phyloP scores from a whole-genome alignment of 2,797 vertebrate genomes.

The Sebastes minor region DNA sequence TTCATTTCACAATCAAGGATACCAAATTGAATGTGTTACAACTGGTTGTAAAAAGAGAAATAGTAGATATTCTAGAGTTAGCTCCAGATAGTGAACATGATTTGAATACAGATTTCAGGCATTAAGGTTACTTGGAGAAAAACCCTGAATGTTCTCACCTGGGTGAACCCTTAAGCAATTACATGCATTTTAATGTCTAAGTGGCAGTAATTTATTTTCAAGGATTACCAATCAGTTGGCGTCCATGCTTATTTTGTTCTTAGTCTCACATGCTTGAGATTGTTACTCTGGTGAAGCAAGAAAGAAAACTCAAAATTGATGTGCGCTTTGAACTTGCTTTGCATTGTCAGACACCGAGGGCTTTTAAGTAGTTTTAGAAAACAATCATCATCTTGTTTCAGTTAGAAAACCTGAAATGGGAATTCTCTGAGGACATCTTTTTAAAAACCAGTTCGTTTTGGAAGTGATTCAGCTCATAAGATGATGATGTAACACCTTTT shows the following conservation, averaged over 20 bases:
- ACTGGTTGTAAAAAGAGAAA: constrained; percentile 9
- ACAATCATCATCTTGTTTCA: not conserved
- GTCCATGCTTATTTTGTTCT: not conserved
- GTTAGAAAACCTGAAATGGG: not conserved
- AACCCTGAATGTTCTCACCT: not conserved
- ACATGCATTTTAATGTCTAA: not conserved
- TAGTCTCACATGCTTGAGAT: not conserved
- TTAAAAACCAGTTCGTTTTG: constrained; percentile 2
- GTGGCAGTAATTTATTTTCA: not conserved
- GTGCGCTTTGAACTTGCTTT: not conserved
- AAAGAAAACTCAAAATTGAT: not conserved
- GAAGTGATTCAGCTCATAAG: constrained; percentile 10
- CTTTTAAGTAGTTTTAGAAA: not conserved
- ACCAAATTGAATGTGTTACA: constrained; percentile 25
- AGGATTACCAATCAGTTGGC: not conserved
- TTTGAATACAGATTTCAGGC: constrained; percentile 3
- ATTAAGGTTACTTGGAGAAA: not conserved
- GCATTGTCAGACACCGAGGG: not conserved
- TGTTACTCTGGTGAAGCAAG: not conserved
- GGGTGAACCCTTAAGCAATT: not conserved
- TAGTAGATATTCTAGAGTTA: not conserved
- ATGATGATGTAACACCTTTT: constrained; percentile 52
- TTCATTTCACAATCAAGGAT: constrained; percentile 24
- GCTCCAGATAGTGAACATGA: not conserved
- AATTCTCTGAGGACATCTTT: not conserved